Base-by-base conservation (phyloP, 2,888 invertebrate species). In the Caenorhabditis imperialis region DNA sequence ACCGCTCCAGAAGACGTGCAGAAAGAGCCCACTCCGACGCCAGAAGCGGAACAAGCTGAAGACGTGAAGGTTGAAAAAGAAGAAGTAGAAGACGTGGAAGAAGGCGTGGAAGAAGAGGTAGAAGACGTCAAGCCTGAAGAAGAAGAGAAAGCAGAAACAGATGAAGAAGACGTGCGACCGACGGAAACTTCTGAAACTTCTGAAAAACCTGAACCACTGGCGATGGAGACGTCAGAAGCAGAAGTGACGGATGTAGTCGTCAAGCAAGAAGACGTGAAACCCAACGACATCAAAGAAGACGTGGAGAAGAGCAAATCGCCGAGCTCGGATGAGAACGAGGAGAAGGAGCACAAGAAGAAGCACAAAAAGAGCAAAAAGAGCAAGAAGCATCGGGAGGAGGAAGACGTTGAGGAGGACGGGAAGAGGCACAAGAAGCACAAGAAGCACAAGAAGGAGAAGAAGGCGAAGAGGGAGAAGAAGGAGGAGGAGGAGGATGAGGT, bases 321-420 rank as follows among this genome's bases (percentile, higher is more conserved):
- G 3, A 58, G 57, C 14, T 44, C 58, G 12, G 54, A 47, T 7
- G 58, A 57, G 50, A 57, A 78, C 20, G 76, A 78, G 70, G 76
- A 81, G 23, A 54, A 60, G 25, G 72, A 77, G 40, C 77, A 78
- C 23, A 65, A 78, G 10, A 80, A 80, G 51, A 82, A 82, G 55
- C 72, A 76, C n/a, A 82, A 79, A 60, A 76, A 79, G 40, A 53
- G 25, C 51, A 76, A 82, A 27, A 82, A 80, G 58, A 53, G 60
- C 45, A 79, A 75, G 53, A 73, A 76, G 27, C 18, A 55, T 27
- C 37, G 37, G 7, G 18, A 25, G 6, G 50, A 48, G 22, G 42
- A 47, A 4, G 37, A 58, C 10, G 58, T 63, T 1, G 61, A 67
- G n/a, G 53, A 35, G 3, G 63, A 69, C 1, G 61, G 65, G 0